A percentile compares a stretch with the other conserved stretches of the same genome.
Conservation (phyloP, 2,797 vertebrate species). For the Trichosurus vulpecula region DNA sequence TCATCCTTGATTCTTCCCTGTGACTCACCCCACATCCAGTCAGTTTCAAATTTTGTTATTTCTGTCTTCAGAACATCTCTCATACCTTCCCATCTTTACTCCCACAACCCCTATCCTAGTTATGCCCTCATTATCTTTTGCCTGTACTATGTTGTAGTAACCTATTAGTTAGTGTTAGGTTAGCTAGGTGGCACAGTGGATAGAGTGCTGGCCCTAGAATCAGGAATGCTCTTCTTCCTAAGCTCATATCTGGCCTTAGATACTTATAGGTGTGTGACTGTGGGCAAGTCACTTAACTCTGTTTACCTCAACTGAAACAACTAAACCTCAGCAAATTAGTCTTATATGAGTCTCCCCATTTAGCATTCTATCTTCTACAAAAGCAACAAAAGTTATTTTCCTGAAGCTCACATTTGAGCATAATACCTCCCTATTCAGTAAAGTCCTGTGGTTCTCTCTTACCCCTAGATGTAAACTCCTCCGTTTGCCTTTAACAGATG, state of each 20-base stretch:
- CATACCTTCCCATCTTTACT: not conserved
- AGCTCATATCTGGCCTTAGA: not conserved
- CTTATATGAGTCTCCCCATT: not conserved
- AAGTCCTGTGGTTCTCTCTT: too few species aligned
- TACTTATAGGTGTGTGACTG: not conserved
- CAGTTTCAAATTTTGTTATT: not conserved
- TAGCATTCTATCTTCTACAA: not conserved
- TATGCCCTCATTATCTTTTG: not conserved
- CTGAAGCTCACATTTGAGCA: not conserved
- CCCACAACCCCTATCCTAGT: not conserved
- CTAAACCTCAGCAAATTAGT: not conserved
- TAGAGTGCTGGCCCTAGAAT: not conserved
- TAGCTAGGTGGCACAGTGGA: not conserved
- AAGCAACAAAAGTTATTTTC: not conserved
- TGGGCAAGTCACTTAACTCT: not conserved
- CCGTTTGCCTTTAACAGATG: not conserved
- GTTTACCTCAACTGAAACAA: not conserved
- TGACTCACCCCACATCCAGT: not conserved
- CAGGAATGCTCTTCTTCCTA: not conserved
- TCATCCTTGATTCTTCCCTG: not conserved
- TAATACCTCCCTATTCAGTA: not conserved
- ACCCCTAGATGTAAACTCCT: too few species aligned
- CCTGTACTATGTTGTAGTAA: too few species aligned
- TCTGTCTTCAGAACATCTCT: not conserved
- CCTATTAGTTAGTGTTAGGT: not conserved